phyloP scores from a whole-genome alignment of 37 sponge, comb jelly and placozoan species.

The Chondrosia reniformis region DNA sequence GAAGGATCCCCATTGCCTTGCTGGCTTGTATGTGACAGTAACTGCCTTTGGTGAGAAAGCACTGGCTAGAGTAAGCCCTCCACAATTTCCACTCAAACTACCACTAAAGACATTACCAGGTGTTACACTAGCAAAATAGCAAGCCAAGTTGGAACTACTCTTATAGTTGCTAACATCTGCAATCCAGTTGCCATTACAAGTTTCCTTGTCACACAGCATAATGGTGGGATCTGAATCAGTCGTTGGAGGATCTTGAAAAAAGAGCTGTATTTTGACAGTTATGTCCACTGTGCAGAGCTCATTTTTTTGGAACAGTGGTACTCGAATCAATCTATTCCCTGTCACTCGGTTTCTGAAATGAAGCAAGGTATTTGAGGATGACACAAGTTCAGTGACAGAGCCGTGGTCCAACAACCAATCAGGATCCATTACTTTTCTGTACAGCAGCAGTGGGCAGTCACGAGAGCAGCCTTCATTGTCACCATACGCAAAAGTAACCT shows the following conservation, averaged over 20 bases:
- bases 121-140: background rate
- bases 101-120: background rate
- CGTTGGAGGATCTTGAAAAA: constrained; percentile 11
- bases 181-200: constrained; percentile 40
- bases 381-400: background rate
- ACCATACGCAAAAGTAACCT: no score
- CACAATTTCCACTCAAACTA: background rate
- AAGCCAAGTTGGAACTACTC: background rate
- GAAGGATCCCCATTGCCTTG: constrained; percentile 10
- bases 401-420: constrained; percentile 1
- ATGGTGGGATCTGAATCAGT: background rate
- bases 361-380: background rate
- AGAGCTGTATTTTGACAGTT: background rate
- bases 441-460: no score
- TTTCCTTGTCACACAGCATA: constrained; percentile 14
- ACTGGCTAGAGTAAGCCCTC: background rate
- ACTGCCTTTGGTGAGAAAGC: background rate
- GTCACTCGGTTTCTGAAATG: background rate
- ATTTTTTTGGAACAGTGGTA: constrained; percentile 6
- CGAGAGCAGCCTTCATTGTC: no score
- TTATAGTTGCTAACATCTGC: constrained; percentile 49
- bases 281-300: background rate
- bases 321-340: background rate
- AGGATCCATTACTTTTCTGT: constrained; percentile 7
- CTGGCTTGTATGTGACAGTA: background rate